Base-by-base conservation (phyloP, 2,888 invertebrate species). In the Amphipyra tragopoginis region DNA sequence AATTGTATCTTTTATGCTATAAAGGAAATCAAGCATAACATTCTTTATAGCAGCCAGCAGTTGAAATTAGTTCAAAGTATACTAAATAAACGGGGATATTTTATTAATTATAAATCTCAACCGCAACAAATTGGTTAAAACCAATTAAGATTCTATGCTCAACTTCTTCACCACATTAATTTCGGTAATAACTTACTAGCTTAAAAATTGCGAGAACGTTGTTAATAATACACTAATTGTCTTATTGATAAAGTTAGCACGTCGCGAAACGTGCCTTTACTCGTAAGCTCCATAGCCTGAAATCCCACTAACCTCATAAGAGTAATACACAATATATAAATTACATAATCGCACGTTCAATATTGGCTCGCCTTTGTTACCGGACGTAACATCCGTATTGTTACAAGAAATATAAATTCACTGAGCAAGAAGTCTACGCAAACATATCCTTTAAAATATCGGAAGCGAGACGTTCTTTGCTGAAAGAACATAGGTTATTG, bases 401-500 rank as follows among this genome's bases (percentile, higher is more conserved):
- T 50, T 34, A 59, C 26, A 48, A 65, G 62, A 56, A 74, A 77
- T 52, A 62, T 44, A 66, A 61, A 66, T 64, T 64, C 71, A 64
- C 61, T 43, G 59, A 60, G 57, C 57, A 53, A 21, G 47, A 63
- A 65, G 51, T 60, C 79, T 64, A 60, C 29, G 61, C 67, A 78
- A 76, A 76, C 62, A 78, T 67, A 75, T 76, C 75, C 43, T 64
- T 54, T 64, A 75, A 63, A 78, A 71, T 75, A 78, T 63, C 62
- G 57, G 57, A 71, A 75, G 57, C 43, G 45, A 66, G 59, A 62
- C 66, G 60, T 58, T 33, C 59, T 71, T 70, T 64, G 72, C 59
- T 52, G 38, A 60, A 58, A 51, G 47, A 52, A 70, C 61, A 44
- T 42, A 21, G 67, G 51, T 75, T 76, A 71, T 76, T 79, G 79